Evolutionary conservation across 2,797 vertebrate species (phyloP).

Genomic region (Leptodactylus fallax): DNA sequence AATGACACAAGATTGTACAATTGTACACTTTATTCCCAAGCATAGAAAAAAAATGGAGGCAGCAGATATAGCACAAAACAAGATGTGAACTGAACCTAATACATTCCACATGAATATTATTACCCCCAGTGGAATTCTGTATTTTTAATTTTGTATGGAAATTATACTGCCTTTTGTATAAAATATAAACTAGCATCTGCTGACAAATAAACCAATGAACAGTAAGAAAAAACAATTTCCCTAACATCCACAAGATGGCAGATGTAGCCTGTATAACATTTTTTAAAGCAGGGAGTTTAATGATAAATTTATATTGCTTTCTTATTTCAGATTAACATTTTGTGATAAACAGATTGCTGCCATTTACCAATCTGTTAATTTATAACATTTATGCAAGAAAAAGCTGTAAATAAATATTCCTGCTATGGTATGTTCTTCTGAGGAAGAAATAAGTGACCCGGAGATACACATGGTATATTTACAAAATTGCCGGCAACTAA

Average conservation of each 20-base stretch:
- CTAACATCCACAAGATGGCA: constrained; percentile 37
- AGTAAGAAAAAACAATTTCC: not conserved
- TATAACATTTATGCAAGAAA: not conserved
- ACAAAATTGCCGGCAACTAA: no score
- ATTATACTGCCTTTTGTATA: not conserved
- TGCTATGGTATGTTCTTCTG: no score
- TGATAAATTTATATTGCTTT: not conserved
- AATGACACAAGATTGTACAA: no score
- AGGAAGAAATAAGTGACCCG: no score
- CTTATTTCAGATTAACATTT: not conserved
- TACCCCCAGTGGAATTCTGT: not conserved
- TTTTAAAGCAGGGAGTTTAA: not conserved
- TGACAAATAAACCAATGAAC: not conserved
- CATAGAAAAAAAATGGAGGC: no score
- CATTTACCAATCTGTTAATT: no score
- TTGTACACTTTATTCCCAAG: no score
- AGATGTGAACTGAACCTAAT: no score
- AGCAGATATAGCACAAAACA: no score
- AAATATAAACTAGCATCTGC: not conserved
- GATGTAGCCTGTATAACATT: not conserved
- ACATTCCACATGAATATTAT: no score
- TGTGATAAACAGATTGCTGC: no score
- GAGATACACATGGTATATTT: no score
- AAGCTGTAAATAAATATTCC: not conserved
- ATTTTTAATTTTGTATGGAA: not conserved